A percentile compares a stretch with the other conserved stretches of the same genome.
These are phyloP conservation scores for Pelochelys cantorii DNA, from an alignment of 2,797 vertebrate genomes.

Conservation along the genomic window DNA sequence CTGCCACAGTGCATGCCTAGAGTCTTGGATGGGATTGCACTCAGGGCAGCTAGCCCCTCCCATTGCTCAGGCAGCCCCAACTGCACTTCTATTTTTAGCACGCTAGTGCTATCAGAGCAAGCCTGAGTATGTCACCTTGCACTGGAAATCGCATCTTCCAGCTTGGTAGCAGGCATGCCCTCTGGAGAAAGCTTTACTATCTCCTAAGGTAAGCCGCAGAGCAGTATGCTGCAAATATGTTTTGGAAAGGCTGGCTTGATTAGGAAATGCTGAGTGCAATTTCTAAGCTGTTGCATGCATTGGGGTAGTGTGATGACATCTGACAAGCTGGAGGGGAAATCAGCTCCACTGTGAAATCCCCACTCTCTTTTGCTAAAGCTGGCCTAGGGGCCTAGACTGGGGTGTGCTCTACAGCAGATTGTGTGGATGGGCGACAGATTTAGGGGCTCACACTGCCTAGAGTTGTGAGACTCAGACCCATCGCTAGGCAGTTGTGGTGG, in stretches of 20 bases:
- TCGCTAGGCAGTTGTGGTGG: background rate
- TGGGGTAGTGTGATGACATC: background rate
- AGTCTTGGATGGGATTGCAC: background rate
- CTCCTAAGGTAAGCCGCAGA: background rate
- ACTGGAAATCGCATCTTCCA: background rate
- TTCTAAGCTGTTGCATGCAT: constrained; percentile 33
- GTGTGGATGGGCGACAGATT: background rate
- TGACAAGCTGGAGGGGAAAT: background rate
- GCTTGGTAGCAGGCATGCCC: background rate
- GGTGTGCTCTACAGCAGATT: background rate
- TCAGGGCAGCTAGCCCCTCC: background rate
- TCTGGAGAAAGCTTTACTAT: background rate
- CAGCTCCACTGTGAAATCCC: background rate
- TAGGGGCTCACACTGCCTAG: background rate
- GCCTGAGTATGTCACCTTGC: background rate
- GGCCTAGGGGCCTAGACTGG: fast-evolving
- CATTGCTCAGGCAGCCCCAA: background rate
- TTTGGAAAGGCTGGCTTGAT: background rate
- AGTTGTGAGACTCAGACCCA: background rate
- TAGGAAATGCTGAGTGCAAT: constrained; percentile 22
- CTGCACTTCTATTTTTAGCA: background rate
- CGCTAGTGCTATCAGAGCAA: background rate
- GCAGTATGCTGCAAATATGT: background rate
- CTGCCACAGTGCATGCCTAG: background rate
- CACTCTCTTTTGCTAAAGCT: fast-evolving